These are phyloP conservation scores for Setipinna tenuifilis DNA, from an alignment of 2,797 vertebrate genomes.

Conservation along the genomic window DNA sequence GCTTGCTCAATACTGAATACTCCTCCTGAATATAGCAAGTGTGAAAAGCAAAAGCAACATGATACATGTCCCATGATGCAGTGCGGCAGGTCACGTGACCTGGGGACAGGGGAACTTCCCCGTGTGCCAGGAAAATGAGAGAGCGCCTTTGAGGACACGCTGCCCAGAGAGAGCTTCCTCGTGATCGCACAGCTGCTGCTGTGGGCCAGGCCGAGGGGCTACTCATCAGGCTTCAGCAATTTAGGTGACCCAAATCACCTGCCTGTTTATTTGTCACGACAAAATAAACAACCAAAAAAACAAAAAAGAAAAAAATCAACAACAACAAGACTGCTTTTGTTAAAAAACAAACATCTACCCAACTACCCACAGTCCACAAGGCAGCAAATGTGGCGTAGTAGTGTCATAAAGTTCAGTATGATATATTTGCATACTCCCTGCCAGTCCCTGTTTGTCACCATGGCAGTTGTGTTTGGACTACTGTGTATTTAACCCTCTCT, in stretches of 20 bases:
- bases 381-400: background rate
- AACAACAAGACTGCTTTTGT: background rate
- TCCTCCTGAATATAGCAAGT: background rate
- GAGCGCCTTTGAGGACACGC: background rate
- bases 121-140: constrained; percentile 9
- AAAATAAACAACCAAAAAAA: background rate
- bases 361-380: background rate
- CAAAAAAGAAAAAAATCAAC: no score
- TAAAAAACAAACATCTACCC: background rate
- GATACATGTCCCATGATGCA: constrained; percentile 13
- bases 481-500: background rate
- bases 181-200: constrained; percentile 6
- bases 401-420: background rate
- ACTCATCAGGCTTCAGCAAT: background rate
- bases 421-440: background rate
- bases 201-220: no score
- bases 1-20: constrained; percentile 14
- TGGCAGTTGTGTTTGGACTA: background rate
- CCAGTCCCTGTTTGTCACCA: background rate
- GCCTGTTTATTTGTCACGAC: background rate
- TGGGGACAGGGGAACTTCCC: background rate
- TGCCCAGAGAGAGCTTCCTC: background rate
- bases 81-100: background rate
- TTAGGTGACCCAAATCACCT: constrained; percentile 2
- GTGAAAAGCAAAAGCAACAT: background rate